Percentiles rank a stretch among this genome's conserved stretches.
These are phyloP conservation scores for Rambutsinella grinnellia DNA, from an alignment of 2,888 invertebrate genomes.

Conservation along the genomic window DNA sequence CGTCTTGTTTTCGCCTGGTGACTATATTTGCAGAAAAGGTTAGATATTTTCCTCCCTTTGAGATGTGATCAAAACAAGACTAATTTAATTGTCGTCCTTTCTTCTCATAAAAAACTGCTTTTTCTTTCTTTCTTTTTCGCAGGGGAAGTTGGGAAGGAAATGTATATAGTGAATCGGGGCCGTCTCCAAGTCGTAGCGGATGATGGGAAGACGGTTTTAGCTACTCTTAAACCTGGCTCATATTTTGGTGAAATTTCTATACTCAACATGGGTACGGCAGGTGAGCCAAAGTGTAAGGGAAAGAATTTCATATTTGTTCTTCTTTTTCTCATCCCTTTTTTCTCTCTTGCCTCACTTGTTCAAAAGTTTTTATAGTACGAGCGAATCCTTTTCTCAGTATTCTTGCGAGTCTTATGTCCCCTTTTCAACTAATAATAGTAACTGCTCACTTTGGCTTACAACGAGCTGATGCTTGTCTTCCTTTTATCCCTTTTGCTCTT, in stretches of 20 bases:
- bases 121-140: slow-evolving; percentile 68
- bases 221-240: slow-evolving; percentile 97
- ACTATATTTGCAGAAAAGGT: slow-evolving; percentile 99
- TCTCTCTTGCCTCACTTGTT: neutral
- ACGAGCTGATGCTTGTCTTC: no score
- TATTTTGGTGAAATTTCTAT: slow-evolving; percentile 99
- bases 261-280: slow-evolving; percentile 99
- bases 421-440: no score
- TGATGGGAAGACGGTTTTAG: slow-evolving; percentile 95
- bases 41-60: slow-evolving; percentile 60
- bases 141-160: slow-evolving; percentile 99
- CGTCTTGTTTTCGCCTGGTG: slow-evolving; percentile 97
- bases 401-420: no score
- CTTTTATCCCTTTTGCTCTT: neutral
- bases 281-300: slow-evolving; percentile 70
- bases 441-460: no score
- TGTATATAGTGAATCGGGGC: slow-evolving; percentile 99
- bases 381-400: no score
- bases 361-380: neutral
- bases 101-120: neutral
- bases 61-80: neutral
- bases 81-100: neutral
- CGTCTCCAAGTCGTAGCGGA: slow-evolving; percentile 94
- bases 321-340: neutral
- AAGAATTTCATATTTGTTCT: slow-evolving; percentile 29